Evolutionary conservation across 2,797 vertebrate genomes (phyloP).

Genomic region (Microcaecilia unicolor): DNA sequence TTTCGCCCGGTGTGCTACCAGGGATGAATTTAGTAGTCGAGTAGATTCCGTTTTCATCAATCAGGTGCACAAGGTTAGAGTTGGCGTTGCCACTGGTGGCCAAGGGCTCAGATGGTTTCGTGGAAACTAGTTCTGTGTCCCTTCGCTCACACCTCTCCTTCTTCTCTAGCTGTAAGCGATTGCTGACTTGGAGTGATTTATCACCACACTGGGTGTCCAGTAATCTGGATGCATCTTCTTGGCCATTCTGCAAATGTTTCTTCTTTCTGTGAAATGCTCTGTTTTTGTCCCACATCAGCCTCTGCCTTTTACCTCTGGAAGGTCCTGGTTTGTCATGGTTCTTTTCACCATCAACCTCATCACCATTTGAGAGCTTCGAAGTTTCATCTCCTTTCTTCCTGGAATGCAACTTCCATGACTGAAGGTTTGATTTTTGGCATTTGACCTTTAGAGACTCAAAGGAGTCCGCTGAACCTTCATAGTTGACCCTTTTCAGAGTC

Average conservation of each 20-base stretch:
- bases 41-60: slow-evolving; percentile 22
- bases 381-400: accelerated
- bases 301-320: neutral
- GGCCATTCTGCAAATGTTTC: neutral
- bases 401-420: neutral
- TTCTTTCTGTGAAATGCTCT: neutral
- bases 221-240: neutral
- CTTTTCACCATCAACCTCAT: neutral
- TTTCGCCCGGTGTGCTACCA: neutral
- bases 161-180: too few species aligned
- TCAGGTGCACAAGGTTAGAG: slow-evolving; percentile 17
- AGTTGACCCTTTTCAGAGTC: neutral
- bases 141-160: neutral
- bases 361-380: accelerated
- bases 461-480: accelerated
- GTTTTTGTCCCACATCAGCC: neutral
- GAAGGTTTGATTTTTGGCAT: neutral
- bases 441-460: neutral
- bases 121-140: neutral
- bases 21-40: slow-evolving; percentile 25
- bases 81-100: accelerated
- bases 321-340: neutral
- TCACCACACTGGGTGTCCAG: too few species aligned
- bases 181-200: too few species aligned
- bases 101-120: accelerated